Evolutionary conservation across 2,888 invertebrate species (phyloP).

Genomic region (Habroteleia sp.): DNA sequence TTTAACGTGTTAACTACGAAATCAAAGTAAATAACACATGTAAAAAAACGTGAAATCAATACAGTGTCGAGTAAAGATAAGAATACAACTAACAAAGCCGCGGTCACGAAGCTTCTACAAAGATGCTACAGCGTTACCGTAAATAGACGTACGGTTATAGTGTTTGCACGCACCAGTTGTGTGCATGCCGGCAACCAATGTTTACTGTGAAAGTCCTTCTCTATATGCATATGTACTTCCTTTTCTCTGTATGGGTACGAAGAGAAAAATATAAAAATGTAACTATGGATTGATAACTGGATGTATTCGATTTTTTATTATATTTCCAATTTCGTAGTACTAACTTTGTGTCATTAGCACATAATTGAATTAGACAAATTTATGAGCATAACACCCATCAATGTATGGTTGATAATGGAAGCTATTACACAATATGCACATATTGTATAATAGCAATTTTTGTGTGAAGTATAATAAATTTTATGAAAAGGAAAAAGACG

Average conservation of each 20-base stretch:
- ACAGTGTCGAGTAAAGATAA: constrained; percentile 31
- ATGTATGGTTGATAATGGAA: too few relatives aligned
- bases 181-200: constrained; percentile 39
- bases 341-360: constrained; percentile 41
- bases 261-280: constrained; percentile 37
- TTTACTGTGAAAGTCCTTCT: constrained; percentile 43
- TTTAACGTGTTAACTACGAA: too few relatives aligned
- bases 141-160: constrained; percentile 65
- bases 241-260: constrained; percentile 34
- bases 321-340: constrained; percentile 31
- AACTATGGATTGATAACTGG: constrained; percentile 53
- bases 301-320: constrained; percentile 31
- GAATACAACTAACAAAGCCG: constrained; percentile 41
- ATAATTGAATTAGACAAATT: too few relatives aligned
- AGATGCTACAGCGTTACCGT: constrained; percentile 55
- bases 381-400: too few relatives aligned
- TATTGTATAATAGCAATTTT: too few relatives aligned
- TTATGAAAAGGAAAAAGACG: too few relatives aligned
- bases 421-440: too few relatives aligned
- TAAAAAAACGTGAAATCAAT: too few relatives aligned
- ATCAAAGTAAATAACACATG: too few relatives aligned
- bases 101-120: constrained; percentile 49
- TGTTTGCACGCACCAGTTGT: constrained; percentile 61
- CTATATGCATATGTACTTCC: constrained; percentile 36
- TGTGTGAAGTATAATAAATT: too few relatives aligned